Conservation (phyloP, 2,113 vertebrate genomes). For the Arvicanthis niloticus region DNA sequence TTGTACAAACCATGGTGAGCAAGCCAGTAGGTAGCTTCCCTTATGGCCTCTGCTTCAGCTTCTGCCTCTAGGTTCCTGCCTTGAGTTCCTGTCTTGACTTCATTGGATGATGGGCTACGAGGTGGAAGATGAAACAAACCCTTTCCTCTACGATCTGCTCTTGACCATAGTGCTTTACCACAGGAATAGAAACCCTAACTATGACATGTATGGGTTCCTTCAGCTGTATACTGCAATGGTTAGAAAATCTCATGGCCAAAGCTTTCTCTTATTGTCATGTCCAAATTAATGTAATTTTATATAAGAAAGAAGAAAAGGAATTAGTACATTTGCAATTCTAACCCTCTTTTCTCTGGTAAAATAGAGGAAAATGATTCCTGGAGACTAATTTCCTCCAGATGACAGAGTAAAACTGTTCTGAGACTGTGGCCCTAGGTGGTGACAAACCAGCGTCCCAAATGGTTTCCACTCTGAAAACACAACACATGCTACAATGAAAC, state of each 20-base stretch:
- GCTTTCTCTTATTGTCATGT: background rate
- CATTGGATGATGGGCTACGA: background rate
- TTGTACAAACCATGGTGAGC: background rate
- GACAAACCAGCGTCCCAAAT: background rate
- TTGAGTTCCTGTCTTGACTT: background rate
- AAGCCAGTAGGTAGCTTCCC: background rate
- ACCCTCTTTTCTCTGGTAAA: background rate
- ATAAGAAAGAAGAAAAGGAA: background rate
- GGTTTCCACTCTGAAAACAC: background rate
- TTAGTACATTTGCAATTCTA: background rate
- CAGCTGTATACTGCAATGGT: background rate
- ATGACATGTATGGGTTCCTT: background rate
- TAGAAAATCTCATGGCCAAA: background rate
- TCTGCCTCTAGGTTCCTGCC: background rate
- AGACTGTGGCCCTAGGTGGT: background rate
- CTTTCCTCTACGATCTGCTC: background rate
- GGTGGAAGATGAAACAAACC: background rate
- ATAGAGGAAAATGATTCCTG: background rate
- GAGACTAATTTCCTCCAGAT: background rate
- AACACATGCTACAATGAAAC: background rate
- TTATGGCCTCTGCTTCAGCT: background rate
- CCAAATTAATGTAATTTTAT: background rate
- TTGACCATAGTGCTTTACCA: background rate
- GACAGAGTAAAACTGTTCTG: constrained; percentile 1
- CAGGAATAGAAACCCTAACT: background rate